Evolutionary conservation across 2,888 invertebrate species (phyloP).

Genomic region (Actias luna): DNA sequence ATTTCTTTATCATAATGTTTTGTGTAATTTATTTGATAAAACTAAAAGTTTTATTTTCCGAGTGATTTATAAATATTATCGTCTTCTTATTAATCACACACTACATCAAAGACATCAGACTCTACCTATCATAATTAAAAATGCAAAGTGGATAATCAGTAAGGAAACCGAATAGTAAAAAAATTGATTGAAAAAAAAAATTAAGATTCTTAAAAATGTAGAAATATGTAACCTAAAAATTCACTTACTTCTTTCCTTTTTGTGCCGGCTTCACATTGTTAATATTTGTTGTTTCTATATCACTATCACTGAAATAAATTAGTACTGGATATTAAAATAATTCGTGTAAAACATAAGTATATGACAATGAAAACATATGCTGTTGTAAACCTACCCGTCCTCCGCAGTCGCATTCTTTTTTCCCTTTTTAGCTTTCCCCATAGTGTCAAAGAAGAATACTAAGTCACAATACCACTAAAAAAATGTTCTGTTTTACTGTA

Average conservation of each 20-base stretch:
- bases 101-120: too few relatives aligned
- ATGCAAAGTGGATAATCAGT: neutral
- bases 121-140: neutral
- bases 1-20: too few relatives aligned
- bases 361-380: conserved; percentile 53
- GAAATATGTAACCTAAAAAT: conserved; percentile 55
- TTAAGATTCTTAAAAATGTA: neutral
- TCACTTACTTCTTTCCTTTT: conserved; percentile 72
- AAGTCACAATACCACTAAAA: conserved; percentile 70
- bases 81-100: too few relatives aligned
- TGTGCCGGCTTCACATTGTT: conserved; percentile 64
- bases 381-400: conserved; percentile 84
- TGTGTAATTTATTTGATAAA: too few relatives aligned
- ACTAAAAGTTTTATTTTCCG: too few relatives aligned
- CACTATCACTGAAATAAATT: conserved; percentile 83
- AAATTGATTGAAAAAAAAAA: neutral
- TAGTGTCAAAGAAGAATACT: conserved; percentile 62
- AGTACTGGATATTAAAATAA: conserved; percentile 25
- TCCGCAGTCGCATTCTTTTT: conserved; percentile 89
- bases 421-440: conserved; percentile 92
- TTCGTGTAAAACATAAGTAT: conserved; percentile 30
- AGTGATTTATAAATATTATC: too few relatives aligned
- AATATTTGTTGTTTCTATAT: conserved; percentile 74
- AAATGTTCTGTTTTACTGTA: conserved; percentile 60
- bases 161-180: neutral